Evolutionary conservation across 2,113 vertebrate genomes (phyloP).

Genomic region (Menura novaehollandiae): DNA sequence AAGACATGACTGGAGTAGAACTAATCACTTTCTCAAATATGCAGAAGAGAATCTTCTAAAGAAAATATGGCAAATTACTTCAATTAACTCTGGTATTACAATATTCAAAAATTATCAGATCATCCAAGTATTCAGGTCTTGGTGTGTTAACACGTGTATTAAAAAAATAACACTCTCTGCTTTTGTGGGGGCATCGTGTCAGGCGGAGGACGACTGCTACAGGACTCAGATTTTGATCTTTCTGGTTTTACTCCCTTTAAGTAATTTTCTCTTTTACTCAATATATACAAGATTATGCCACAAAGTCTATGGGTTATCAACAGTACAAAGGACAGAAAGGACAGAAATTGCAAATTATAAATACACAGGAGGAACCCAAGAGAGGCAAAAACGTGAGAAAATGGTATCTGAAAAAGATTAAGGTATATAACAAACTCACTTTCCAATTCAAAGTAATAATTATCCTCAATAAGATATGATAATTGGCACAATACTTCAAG

Average conservation of each 20-base stretch:
- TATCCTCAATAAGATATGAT: not conserved
- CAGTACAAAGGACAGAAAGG: not conserved
- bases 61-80: not conserved
- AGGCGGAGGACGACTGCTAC: not conserved
- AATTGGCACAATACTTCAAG: not conserved
- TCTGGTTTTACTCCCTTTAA: not conserved
- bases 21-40: not conserved
- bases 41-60: not conserved
- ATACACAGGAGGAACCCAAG: not conserved
- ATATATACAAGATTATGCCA: not conserved
- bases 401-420: not conserved
- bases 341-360: not conserved
- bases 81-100: not conserved
- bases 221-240: not conserved
- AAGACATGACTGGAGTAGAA: not conserved
- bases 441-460: not conserved
- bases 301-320: not conserved
- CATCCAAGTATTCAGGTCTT: not conserved
- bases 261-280: not conserved
- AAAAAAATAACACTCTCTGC: not conserved
- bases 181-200: not conserved
- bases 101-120: not conserved
- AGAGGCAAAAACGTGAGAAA: not conserved
- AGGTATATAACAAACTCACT: not conserved
- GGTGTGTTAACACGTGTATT: not conserved